Percentiles rank a stretch among this genome's conserved stretches.
phyloP scores from a whole-genome alignment of 2,797 vertebrate genomes.

The Fistularia tabacaria region DNA sequence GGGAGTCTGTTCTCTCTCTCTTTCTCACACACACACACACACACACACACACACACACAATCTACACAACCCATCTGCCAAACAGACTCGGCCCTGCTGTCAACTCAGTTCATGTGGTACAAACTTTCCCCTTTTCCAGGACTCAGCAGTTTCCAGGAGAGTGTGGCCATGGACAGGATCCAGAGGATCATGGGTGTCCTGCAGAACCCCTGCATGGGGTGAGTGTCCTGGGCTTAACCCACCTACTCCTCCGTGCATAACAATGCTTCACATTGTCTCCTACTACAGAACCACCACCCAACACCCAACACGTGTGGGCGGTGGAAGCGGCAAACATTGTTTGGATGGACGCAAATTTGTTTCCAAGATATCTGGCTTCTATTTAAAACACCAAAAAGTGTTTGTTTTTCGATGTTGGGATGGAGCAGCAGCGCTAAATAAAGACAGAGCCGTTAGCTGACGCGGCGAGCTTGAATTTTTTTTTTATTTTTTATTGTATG shows the following conservation, averaged over 20 bases:
- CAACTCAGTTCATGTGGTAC: constrained; percentile 40
- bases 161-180: constrained; percentile 81
- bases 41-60: constrained; percentile 39
- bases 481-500: no score
- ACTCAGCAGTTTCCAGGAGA: constrained; percentile 84
- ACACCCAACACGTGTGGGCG: no score
- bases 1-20: constrained; percentile 52
- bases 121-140: constrained; percentile 67
- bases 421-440: no score
- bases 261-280: neutral
- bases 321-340: no score
- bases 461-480: no score
- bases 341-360: no score
- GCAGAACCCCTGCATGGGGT: constrained; percentile 80
- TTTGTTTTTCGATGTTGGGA: no score
- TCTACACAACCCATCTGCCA: constrained; percentile 66
- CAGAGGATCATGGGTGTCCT: constrained; percentile 84
- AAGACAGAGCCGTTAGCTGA: no score
- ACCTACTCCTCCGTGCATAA: constrained; percentile 3
- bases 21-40: constrained; percentile 31
- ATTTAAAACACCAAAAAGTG: no score
- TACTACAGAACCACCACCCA: neutral
- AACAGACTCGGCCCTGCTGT: constrained; percentile 59
- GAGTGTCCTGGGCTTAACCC: constrained; percentile 46
- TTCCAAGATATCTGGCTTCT: no score